Evolutionary conservation across 2,888 invertebrate genomes (phyloP).

Genomic region (Tenthredo livida): DNA sequence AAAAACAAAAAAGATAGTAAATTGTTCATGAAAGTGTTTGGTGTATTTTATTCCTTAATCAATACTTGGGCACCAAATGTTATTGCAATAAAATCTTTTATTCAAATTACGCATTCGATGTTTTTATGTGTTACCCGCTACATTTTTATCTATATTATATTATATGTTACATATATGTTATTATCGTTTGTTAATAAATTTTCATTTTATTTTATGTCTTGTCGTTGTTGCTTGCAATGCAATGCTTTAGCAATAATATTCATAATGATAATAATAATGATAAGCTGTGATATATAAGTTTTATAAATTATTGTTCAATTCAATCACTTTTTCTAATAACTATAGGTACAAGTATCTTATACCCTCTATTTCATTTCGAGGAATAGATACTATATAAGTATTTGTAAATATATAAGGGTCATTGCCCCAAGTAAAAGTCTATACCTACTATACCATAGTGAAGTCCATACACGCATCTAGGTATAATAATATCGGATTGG

Average conservation of each 20-base stretch:
- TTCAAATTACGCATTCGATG: conserved; percentile 39
- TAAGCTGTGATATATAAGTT: background rate
- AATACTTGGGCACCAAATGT: conserved; percentile 8
- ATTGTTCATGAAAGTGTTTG: background rate
- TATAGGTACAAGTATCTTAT: background rate
- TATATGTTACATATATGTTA: no score
- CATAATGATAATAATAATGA: background rate
- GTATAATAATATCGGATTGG: background rate
- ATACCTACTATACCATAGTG: background rate
- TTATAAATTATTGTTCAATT: background rate
- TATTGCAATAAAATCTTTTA: conserved; percentile 36
- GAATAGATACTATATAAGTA: background rate
- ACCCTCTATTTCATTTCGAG: background rate
- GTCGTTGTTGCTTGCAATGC: conserved; percentile 26
- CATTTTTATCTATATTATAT: background rate
- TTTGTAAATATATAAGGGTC: background rate
- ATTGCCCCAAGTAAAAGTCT: background rate
- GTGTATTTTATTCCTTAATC: background rate
- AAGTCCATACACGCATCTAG: background rate
- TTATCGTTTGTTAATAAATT: background rate
- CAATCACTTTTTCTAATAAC: background rate
- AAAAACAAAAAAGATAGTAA: background rate
- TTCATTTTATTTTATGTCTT: background rate
- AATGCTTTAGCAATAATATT: background rate
- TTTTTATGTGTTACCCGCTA: conserved; percentile 44